Evolutionary conservation across 2,888 invertebrate species (phyloP).

Genomic region (Tromatobia lineatoria): DNA sequence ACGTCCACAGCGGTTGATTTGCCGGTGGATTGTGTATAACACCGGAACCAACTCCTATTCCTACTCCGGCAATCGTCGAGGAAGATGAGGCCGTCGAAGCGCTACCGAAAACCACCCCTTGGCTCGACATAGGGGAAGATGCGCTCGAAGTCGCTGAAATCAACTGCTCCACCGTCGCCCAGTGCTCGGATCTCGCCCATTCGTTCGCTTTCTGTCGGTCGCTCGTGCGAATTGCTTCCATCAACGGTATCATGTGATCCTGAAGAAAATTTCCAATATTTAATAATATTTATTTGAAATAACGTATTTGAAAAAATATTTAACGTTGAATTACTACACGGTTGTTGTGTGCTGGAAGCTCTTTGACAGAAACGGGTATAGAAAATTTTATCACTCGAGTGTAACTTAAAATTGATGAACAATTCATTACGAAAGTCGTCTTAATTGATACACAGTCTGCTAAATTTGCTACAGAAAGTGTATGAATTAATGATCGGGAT

Average conservation of each 20-base stretch:
- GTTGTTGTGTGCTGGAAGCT: no score
- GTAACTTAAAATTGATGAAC: no score
- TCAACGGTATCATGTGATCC: constrained; percentile 91
- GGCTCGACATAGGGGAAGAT: constrained; percentile 81
- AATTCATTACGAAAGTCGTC: no score
- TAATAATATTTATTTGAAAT: background rate
- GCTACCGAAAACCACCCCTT: constrained; percentile 75
- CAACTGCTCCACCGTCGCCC: constrained; percentile 94
- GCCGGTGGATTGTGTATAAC: constrained; percentile 80
- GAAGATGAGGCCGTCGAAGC: constrained; percentile 75
- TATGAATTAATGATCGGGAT: no score
- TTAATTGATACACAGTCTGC: no score
- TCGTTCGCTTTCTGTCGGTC: constrained; percentile 90
- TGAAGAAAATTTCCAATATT: constrained; percentile 75
- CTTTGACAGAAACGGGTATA: no score
- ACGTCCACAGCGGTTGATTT: constrained; percentile 92
- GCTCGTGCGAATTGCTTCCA: constrained; percentile 91
- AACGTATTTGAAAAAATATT: no score
- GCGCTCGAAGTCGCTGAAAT: constrained; percentile 87
- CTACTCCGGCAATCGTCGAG: constrained; percentile 70
- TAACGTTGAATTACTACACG: no score
- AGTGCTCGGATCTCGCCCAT: constrained; percentile 94
- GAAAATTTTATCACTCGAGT: no score
- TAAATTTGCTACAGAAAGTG: no score
- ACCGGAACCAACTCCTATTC: constrained; percentile 79